These are phyloP conservation scores for Notothenia coriiceps DNA, from an alignment of 2,113 vertebrate species.

Conservation along the genomic window DNA sequence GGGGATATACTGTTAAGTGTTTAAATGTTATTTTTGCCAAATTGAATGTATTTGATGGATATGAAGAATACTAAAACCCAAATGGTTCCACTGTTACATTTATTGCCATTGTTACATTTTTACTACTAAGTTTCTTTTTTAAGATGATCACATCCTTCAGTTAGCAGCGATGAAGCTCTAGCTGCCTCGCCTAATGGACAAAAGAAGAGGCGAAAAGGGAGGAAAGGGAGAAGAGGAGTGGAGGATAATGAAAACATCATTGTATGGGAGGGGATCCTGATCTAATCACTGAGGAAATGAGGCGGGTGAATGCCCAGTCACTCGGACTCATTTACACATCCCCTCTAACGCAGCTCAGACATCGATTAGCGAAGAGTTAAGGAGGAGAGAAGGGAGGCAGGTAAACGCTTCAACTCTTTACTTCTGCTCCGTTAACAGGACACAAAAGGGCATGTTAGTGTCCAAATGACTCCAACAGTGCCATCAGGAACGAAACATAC, in stretches of 20 bases:
- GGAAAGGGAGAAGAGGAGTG: conserved; percentile 49
- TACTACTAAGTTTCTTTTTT: neutral
- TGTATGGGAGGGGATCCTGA: conserved; percentile 76
- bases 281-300: conserved; percentile 81
- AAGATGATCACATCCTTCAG: conserved; percentile 29
- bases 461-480: neutral
- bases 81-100: conserved; percentile 21
- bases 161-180: neutral
- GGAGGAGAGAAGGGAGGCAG: conserved; percentile 12
- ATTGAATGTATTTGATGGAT: conserved; percentile 43
- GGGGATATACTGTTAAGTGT: conserved; percentile 11
- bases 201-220: conserved; percentile 36
- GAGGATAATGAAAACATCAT: conserved; percentile 76
- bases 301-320: conserved; percentile 72
- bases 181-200: conserved; percentile 37
- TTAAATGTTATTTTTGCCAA: conserved; percentile 46
- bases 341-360: conserved; percentile 55
- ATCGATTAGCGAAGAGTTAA: conserved; percentile 53
- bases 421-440: conserved; percentile 15
- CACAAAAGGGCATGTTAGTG: neutral
- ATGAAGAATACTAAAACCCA: conserved; percentile 2
- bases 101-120: conserved; percentile 7
- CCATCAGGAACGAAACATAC: neutral
- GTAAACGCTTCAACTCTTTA: conserved; percentile 32
- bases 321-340: conserved; percentile 75